phyloP scores from a whole-genome alignment of 2,797 vertebrate genomes.

The Megaceryle alcyon region DNA sequence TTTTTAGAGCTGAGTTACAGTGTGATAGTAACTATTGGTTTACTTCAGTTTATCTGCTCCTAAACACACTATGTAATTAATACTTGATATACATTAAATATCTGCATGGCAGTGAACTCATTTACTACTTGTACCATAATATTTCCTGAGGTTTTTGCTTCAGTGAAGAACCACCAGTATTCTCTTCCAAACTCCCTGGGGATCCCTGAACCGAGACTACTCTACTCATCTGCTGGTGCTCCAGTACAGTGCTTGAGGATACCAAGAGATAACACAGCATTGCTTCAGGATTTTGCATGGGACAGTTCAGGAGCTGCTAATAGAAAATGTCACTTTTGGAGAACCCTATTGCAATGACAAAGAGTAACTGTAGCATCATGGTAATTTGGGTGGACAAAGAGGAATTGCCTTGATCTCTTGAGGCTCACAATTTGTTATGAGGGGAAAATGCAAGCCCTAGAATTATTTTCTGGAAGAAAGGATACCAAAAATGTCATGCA shows the following conservation, averaged over 20 bases:
- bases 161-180: not conserved
- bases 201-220: too few relatives aligned
- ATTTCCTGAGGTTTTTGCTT: not conserved
- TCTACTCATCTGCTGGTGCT: not conserved
- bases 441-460: not conserved
- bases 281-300: accelerated
- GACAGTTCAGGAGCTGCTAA: not conserved
- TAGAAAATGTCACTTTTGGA: not conserved
- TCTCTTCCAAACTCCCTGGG: not conserved
- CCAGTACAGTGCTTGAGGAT: not conserved
- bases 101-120: accelerated
- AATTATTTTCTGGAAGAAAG: not conserved
- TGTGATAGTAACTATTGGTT: not conserved
- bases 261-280: not conserved
- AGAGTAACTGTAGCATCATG: accelerated
- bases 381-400: not conserved
- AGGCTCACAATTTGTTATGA: not conserved
- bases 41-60: not conserved
- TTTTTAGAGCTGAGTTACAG: not conserved
- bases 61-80: not conserved
- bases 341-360: not conserved
- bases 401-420: not conserved
- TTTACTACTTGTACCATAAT: not conserved
- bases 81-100: not conserved
- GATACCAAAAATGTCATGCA: not conserved